Evolutionary conservation across 2,888 invertebrate genomes (phyloP), one percentile per base, ranked within the genome.

Genomic region (Mesoligia furuncula): DNA sequence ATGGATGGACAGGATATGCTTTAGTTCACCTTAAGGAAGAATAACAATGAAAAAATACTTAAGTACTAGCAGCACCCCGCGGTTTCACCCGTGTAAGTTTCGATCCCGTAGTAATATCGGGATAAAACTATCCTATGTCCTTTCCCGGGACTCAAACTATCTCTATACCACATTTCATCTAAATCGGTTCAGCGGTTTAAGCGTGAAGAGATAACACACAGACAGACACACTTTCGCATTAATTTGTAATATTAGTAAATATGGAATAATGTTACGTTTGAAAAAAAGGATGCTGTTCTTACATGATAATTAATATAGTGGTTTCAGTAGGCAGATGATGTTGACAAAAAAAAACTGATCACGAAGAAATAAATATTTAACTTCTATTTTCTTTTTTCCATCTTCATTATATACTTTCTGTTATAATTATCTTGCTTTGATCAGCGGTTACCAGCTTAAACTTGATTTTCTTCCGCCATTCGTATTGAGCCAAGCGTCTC

Each of bases 401-500:
- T 36, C 2, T 45, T 36, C n/a, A 54, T 4, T 45, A 31, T 67
- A 31, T 36, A 39, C 1, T 15, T 0, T 70, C 6, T 15, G 36
- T 64, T 6, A 80, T 31, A n/a, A n/a, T n/a, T n/a, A 24, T 27
- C 11, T 17, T 39, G 59, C 0, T 45, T 27, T 54, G 62, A 78
- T 57, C 20, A 24, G 64, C 31, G 13, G 9, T 57, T 75, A 67
- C 66, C 31, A 48, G 67, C 20, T 66, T 36, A 42, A 57, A 69
- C 45, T 59, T 31, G 15, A 67, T 57, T 57, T 11, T 20, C 42
- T 68, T 78, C 57, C 83, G 6, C 51, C 17, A n/a, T 75, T 70
- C 13, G 11, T 31, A n/a, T 57, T 31, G 51, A 73, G 64, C 51
- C 27, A 69, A 75, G 31, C 39, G 39, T 27, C 39, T 77, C 45